Evolutionary conservation across 1,140 invertebrate genomes (phyloP).

Genomic region (Carposina sasakii): DNA sequence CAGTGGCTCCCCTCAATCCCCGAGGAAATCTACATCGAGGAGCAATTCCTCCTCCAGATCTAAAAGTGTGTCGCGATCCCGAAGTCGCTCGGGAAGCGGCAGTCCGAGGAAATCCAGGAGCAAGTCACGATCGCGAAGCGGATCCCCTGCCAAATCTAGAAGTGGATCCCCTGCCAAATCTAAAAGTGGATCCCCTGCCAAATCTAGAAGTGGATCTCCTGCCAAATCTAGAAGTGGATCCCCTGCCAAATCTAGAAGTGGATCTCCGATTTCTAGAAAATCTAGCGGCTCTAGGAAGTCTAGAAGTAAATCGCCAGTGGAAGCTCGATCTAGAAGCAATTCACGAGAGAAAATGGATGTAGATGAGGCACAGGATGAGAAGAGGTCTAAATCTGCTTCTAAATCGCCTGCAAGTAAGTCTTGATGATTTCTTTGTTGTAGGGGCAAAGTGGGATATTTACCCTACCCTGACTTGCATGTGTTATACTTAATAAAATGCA

Average conservation of each 20-base stretch:
- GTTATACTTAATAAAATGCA: too few relatives aligned
- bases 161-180: too few relatives aligned
- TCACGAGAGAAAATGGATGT: conserved; percentile 33
- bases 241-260: neutral
- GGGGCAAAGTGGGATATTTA: too few relatives aligned
- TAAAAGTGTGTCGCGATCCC: conserved; percentile 19
- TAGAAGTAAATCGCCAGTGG: conserved; percentile 7
- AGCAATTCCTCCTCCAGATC: conserved; percentile 20
- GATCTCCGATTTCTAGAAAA: neutral
- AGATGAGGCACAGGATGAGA: conserved; percentile 19
- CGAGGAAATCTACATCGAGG: conserved; percentile 13
- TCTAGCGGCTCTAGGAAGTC: conserved; percentile 8
- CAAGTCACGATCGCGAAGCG: conserved; percentile 16
- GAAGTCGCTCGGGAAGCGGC: conserved; percentile 23
- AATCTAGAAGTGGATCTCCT: too few relatives aligned
- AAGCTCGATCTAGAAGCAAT: neutral
- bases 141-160: conserved; percentile 13
- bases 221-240: conserved; percentile 23
- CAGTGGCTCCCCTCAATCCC: neutral
- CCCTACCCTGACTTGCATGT: too few relatives aligned
- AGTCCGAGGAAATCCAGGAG: conserved; percentile 2
- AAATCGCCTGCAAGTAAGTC: too few relatives aligned
- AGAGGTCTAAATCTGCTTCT: too few relatives aligned
- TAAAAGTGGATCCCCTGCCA: conserved; percentile 5
- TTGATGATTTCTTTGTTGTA: too few relatives aligned